Base-by-base conservation (phyloP, 2,797 vertebrate genomes). In the Platalea minor region DNA sequence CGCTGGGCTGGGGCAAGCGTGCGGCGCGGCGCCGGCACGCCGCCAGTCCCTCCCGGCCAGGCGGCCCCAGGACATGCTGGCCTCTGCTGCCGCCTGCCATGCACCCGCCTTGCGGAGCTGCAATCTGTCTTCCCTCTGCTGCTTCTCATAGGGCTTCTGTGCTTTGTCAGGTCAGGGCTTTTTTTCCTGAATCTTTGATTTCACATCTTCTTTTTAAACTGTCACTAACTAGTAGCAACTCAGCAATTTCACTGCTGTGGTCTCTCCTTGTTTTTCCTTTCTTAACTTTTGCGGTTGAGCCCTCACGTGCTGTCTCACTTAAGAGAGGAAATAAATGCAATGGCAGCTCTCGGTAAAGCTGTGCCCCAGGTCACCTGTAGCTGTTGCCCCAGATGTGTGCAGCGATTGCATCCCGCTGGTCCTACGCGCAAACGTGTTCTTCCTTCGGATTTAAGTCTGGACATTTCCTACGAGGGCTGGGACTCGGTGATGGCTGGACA, bases 1-100 rank as follows among this genome's bases (percentile, higher is more conserved):
- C 10, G 19, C 6, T 0, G 78, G 63, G 67, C 75, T 54, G 61
- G 41, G 64, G 11, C 24, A 6, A 26, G 35, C 4, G 1, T 8
- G 59, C 4, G 1, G 9, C 10, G 59, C 10, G 16, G 2, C 0
- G 6, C n/a, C 9, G 29, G 43, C 53, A 43, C 13, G 0, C 17
- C 0, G 3, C 39, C 29, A 26, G 4, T 10, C 19, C 43, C 59
- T 56, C 33, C 75, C 7, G 11, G 28, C 3, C 76, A 24, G 60
- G 19, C 25, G 19, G 50, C 70, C 63, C 56, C 13, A 2, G 33
- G 60, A 76, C 45, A 21, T 2, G 18, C 61, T 13, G 63, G 16
- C 7, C 37, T 54, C 75, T 60, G 64, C 70, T 46, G n/a, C 65
- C 80, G 50, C 61, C n/a, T 33, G 33, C 5, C 0, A 35, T 11